Evolutionary conservation across 2,888 invertebrate genomes (phyloP).

Genomic region (Ormyrus labotus): DNA sequence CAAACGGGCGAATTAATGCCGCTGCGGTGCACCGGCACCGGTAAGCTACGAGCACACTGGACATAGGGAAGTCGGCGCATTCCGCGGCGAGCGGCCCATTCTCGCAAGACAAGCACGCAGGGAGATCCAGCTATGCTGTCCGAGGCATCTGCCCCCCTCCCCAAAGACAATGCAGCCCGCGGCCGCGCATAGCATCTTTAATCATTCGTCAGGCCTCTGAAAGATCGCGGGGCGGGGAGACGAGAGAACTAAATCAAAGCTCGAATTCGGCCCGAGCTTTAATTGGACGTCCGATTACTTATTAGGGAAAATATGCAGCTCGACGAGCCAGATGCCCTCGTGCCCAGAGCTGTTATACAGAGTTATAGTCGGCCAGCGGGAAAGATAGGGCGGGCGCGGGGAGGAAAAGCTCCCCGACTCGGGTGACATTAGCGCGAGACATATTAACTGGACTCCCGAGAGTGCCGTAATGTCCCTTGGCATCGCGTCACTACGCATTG

Average conservation of each 20-base stretch:
- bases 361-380: not conserved
- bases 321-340: too few relatives aligned
- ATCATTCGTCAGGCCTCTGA: too few relatives aligned
- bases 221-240: too few relatives aligned
- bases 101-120: slow-evolving; percentile 31
- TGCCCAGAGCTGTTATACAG: too few relatives aligned
- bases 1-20: slow-evolving; percentile 41
- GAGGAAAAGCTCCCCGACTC: slow-evolving; percentile 44
- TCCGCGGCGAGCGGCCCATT: slow-evolving; percentile 8
- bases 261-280: too few relatives aligned
- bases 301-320: too few relatives aligned
- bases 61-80: slow-evolving; percentile 14
- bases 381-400: slow-evolving; percentile 26
- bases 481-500: slow-evolving; percentile 61
- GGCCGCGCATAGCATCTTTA: not conserved
- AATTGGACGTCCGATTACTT: too few relatives aligned
- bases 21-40: not conserved
- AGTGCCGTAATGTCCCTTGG: slow-evolving; percentile 65
- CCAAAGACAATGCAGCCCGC: not conserved
- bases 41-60: not conserved
- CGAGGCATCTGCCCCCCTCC: slow-evolving; percentile 34
- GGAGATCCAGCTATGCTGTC: slow-evolving; percentile 7
- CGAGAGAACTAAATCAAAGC: too few relatives aligned
- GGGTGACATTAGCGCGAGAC: slow-evolving; percentile 61
- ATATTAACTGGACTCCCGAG: slow-evolving; percentile 68